phyloP scores from a whole-genome alignment of 2,888 invertebrate species.

The Drosophila borborema region DNA sequence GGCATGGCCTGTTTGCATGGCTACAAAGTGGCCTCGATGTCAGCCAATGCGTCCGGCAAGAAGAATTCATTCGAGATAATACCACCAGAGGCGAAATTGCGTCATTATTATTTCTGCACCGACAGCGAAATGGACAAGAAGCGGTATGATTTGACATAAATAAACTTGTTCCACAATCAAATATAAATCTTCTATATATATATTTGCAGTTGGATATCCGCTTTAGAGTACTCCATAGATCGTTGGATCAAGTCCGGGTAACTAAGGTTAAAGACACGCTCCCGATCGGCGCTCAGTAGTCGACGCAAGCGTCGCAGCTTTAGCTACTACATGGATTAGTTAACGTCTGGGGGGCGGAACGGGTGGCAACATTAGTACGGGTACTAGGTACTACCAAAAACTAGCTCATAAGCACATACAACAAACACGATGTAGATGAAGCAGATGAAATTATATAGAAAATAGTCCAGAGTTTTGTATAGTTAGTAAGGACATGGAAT shows the following conservation, averaged over 20 bases:
- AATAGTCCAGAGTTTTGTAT: conserved; percentile 64
- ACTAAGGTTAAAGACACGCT: conserved; percentile 83
- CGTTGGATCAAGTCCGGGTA: conserved; percentile 93
- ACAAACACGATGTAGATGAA: conserved; percentile 27
- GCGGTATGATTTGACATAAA: conserved; percentile 87
- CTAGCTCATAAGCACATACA: conserved; percentile 47
- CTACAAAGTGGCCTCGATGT: conserved; percentile 92
- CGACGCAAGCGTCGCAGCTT: conserved; percentile 83
- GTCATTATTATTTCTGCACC: conserved; percentile 96
- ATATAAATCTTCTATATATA: background rate
- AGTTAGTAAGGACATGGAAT: conserved; percentile 70
- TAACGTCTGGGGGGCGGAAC: conserved; percentile 29
- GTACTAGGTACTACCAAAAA: conserved; percentile 74
- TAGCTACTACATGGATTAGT: conserved; percentile 81
- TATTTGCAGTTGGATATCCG: conserved; percentile 93
- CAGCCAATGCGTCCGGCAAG: conserved; percentile 91
- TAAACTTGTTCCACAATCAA: background rate
- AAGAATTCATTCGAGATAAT: conserved; percentile 96
- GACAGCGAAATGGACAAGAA: conserved; percentile 98
- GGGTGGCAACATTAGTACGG: conserved; percentile 68
- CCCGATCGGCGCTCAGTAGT: conserved; percentile 72
- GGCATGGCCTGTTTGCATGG: conserved; percentile 98
- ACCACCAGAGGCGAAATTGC: conserved; percentile 94
- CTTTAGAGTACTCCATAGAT: conserved; percentile 97
- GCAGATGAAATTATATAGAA: conserved; percentile 39